A percentile compares a stretch with the other conserved stretches of the same genome.
Evolutionary conservation across 1,140 invertebrate species (phyloP).

Genomic region (Drosophila setifemur): DNA sequence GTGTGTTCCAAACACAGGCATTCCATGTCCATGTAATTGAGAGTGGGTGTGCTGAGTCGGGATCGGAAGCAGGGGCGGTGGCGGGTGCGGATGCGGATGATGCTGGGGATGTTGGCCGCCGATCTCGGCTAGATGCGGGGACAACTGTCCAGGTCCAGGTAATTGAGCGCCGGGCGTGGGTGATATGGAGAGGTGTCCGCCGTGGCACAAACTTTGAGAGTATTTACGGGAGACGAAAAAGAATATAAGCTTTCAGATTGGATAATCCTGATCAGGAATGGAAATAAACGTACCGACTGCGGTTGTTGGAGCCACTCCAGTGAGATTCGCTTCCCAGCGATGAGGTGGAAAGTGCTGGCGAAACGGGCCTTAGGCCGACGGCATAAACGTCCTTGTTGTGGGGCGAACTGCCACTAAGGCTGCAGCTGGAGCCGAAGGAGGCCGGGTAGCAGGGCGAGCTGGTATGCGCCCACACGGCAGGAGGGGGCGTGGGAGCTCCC

Average conservation of each 20-base stretch:
- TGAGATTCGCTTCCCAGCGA: constrained; percentile 51
- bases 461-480: constrained; percentile 32
- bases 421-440: constrained; percentile 10
- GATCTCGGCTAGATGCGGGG: constrained; percentile 43
- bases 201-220: not conserved
- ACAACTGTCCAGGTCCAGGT: constrained; percentile 28
- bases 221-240: too few species aligned
- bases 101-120: not conserved
- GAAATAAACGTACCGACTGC: constrained; percentile 47
- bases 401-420: not conserved
- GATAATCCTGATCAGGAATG: too few species aligned
- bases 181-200: not conserved
- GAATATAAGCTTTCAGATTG: too few species aligned
- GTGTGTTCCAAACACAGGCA: not conserved
- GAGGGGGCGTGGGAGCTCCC: not conserved
- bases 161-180: not conserved
- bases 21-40: not conserved
- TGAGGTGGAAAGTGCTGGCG: constrained; percentile 47
- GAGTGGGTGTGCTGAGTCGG: not conserved
- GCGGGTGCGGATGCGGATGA: not conserved
- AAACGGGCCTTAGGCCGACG: constrained; percentile 22
- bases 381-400: constrained; percentile 9
- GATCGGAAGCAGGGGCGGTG: not conserved
- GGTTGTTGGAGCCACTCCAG: constrained; percentile 38
- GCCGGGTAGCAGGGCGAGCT: constrained; percentile 31